phyloP scores from a whole-genome alignment of 2,888 invertebrate genomes.

The Tiliacea citrago region DNA sequence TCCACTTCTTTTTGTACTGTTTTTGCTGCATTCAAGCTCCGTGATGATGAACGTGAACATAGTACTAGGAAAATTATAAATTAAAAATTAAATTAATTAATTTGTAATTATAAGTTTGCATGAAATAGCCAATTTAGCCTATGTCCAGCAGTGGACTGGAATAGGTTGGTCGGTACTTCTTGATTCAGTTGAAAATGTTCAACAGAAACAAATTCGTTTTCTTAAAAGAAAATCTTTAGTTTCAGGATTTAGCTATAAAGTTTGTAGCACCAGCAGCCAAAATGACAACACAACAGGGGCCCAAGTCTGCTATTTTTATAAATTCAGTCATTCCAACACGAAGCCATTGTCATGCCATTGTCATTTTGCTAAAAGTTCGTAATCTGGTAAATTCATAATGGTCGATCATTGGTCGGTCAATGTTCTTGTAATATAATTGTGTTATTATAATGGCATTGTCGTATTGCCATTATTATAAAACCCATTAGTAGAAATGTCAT shows the following conservation, averaged over 20 bases:
- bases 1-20: constrained; percentile 23
- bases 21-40: constrained; percentile 51
- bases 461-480: too few species aligned
- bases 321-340: too few species aligned
- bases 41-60: constrained; percentile 49
- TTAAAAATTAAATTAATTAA: too few species aligned
- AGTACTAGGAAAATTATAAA: constrained; percentile 41
- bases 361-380: too few species aligned
- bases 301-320: too few species aligned
- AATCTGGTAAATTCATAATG: too few species aligned
- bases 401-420: too few species aligned
- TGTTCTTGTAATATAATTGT: too few species aligned
- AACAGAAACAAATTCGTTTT: not conserved
- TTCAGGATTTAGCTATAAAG: not conserved
- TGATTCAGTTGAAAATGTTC: not conserved
- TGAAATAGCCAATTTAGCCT: not conserved
- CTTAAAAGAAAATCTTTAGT: not conserved
- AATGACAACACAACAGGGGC: too few species aligned
- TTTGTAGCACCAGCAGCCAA: not conserved
- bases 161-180: not conserved
- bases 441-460: too few species aligned
- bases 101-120: constrained; percentile 40
- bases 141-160: not conserved
- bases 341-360: too few species aligned
- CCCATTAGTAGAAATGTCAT: too few species aligned